Conservation (phyloP, 2,113 vertebrate genomes). For the Pithys albifrons region DNA sequence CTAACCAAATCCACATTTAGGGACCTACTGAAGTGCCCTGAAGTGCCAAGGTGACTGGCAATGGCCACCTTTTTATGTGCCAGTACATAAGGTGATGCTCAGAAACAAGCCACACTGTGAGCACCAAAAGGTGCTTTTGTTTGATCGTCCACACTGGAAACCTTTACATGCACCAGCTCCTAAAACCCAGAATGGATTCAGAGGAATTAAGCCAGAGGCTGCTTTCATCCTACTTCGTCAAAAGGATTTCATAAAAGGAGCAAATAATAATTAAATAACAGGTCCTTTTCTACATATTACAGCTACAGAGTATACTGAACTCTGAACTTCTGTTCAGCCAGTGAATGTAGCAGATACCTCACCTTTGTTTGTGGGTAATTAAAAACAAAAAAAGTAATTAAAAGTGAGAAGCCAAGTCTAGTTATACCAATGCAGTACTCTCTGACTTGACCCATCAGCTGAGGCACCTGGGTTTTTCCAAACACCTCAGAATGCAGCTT, state of each 20-base stretch:
- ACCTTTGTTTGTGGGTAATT: background rate
- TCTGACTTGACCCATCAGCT: background rate
- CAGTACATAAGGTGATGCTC: background rate
- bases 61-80: background rate
- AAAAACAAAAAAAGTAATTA: background rate
- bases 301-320: slow-evolving; percentile 6
- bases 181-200: slow-evolving; percentile 25
- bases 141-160: background rate
- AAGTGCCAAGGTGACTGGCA: background rate
- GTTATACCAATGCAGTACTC: background rate
- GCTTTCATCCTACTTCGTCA: slow-evolving; percentile 30
- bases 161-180: slow-evolving; percentile 22
- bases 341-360: background rate
- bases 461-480: background rate
- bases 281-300: slow-evolving; percentile 20
- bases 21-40: background rate
- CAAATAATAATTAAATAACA: slow-evolving; percentile 12
- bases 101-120: background rate
- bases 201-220: slow-evolving; percentile 57
- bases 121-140: background rate
- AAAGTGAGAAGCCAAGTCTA: background rate
- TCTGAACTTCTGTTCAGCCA: slow-evolving; percentile 13
- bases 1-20: background rate
- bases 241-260: slow-evolving; percentile 24
- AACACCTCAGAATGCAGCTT: background rate